Conservation (phyloP, 2,888 invertebrate species). For the Caprella mutica region DNA sequence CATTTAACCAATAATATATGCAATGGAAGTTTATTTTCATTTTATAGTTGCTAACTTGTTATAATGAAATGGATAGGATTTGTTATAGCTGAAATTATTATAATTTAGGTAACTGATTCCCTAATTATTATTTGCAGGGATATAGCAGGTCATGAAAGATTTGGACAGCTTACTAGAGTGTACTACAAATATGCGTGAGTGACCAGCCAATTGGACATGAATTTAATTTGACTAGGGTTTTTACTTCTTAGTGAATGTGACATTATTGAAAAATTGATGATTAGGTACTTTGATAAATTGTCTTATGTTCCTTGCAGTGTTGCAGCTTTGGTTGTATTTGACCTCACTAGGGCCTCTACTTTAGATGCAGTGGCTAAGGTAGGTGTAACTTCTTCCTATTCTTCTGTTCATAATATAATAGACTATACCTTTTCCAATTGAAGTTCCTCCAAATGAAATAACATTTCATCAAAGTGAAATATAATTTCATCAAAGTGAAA, state of each 20-base stretch:
- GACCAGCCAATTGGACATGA: conserved; percentile 31
- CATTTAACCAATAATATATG: too few species aligned
- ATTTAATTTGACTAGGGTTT: neutral
- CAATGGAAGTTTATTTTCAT: too few species aligned
- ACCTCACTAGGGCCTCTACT: conserved; percentile 50
- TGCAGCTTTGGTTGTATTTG: conserved; percentile 54
- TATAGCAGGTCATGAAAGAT: conserved; percentile 56
- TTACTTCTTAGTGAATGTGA: neutral
- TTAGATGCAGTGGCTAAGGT: conserved; percentile 50
- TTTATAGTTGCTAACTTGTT: too few species aligned
- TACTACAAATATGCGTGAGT: conserved; percentile 59
- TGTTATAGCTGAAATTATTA: too few species aligned
- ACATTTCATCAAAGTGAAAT: too few species aligned
- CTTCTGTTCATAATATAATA: conserved; percentile 8
- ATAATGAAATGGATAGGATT: too few species aligned
- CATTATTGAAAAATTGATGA: neutral
- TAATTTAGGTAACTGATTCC: too few species aligned
- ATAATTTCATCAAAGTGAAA: too few species aligned
- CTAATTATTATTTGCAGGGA: conserved; percentile 45
- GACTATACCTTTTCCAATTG: too few species aligned
- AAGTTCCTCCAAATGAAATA: too few species aligned
- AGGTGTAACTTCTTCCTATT: conserved; percentile 31
- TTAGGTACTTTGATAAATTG: neutral
- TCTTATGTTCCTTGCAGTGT: conserved; percentile 48
- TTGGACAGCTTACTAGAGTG: conserved; percentile 54